Evolutionary conservation across 64 coral and sea anemone genomes (phyloP).

Genomic region (Hydrozoanthus tunicans): DNA sequence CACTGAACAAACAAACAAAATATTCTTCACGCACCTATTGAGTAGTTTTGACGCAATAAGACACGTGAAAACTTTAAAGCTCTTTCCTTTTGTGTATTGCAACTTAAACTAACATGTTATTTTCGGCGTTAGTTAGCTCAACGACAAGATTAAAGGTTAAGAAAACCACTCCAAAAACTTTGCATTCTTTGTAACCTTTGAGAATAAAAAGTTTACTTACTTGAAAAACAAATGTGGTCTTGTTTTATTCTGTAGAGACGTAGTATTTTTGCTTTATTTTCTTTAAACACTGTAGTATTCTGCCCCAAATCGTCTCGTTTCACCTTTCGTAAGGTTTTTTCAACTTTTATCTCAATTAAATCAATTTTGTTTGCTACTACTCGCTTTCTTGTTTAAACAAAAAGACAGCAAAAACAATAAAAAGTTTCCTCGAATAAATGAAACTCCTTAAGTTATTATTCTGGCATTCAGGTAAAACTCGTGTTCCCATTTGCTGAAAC

Average conservation of each 20-base stretch:
- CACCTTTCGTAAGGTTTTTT: neutral
- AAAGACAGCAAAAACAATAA: conserved; percentile 32
- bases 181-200: too few relatives aligned
- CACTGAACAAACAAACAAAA: conserved; percentile 28
- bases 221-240: neutral
- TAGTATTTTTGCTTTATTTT: neutral
- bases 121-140: too few relatives aligned
- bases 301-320: neutral
- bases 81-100: neutral
- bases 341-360: neutral
- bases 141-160: neutral
- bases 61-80: neutral
- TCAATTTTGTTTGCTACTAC: conserved; percentile 19
- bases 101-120: neutral
- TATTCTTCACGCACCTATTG: neutral
- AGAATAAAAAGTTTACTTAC: conserved; percentile 7
- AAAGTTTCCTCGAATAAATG: conserved; percentile 21
- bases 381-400: conserved; percentile 29
- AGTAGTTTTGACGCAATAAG: neutral
- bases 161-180: neutral
- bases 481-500: conserved; percentile 43
- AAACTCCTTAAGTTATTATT: conserved; percentile 49
- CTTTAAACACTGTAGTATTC: neutral
- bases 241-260: neutral
- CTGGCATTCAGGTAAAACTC: conserved; percentile 34